Conservation (phyloP, 2,113 vertebrate species). For the Alosa alosa region DNA sequence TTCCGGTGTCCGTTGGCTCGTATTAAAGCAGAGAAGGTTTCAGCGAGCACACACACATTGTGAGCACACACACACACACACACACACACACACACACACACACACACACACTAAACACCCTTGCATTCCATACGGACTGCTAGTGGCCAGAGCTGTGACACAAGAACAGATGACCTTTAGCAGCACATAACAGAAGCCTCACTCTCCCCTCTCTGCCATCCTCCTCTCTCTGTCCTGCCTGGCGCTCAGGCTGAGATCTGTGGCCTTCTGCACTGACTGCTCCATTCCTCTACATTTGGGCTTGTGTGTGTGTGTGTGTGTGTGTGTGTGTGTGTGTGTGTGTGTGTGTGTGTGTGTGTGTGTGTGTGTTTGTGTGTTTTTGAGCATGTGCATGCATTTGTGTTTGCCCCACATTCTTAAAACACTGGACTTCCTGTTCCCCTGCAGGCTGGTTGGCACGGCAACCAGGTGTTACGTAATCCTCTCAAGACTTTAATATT, state of each 20-base stretch:
- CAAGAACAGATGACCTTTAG: not conserved
- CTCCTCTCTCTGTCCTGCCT: not conserved
- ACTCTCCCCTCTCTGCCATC: not conserved
- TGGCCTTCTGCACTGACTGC: not conserved
- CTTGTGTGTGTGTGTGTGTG: not conserved
- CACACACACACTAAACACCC: not conserved
- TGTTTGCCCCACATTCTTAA: slow-evolving; percentile 38
- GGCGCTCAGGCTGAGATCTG: not conserved
- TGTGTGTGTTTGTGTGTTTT: slow-evolving; percentile 11
- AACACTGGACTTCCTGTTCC: slow-evolving; percentile 50
- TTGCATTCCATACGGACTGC: not conserved
- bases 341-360: slow-evolving; percentile 8
- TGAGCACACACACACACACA: not conserved
- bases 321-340: not conserved
- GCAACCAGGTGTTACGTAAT: slow-evolving; percentile 33
- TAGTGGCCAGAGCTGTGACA: not conserved
- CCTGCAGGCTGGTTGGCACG: slow-evolving; percentile 29
- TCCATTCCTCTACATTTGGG: not conserved
- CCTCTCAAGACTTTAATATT: not conserved
- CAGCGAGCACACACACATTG: not conserved
- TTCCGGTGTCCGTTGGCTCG: not conserved
- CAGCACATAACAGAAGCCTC: not conserved
- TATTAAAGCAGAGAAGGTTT: not conserved
- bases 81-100: not conserved
- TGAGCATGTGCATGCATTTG: slow-evolving; percentile 17